Evolutionary conservation across 2,113 vertebrate genomes (phyloP).

Genomic region (Porphyrio hochstetteri): DNA sequence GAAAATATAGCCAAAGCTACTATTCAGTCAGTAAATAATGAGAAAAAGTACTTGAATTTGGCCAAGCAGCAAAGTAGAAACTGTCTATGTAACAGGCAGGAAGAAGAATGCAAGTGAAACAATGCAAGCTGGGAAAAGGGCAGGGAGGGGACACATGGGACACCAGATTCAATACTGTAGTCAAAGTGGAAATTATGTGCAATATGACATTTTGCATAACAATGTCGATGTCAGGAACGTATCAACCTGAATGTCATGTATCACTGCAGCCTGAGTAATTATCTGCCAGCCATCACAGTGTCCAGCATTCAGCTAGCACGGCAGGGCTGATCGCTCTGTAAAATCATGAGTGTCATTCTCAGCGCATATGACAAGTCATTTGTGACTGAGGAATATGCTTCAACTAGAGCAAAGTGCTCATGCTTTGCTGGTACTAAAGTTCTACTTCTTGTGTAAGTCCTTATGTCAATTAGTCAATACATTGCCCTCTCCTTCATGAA

Average conservation of each 20-base stretch:
- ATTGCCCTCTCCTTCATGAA: not conserved
- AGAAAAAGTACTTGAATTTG: not conserved
- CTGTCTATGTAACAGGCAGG: not conserved
- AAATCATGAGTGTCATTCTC: not conserved
- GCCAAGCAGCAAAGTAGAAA: not conserved
- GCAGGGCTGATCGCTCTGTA: not conserved
- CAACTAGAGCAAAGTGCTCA: not conserved
- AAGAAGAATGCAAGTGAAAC: not conserved
- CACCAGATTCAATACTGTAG: not conserved
- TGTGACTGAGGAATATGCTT: not conserved
- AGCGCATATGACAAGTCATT: not conserved
- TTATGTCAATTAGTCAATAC: not conserved
- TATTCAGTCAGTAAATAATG: not conserved
- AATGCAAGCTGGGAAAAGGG: not conserved
- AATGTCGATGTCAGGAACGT: slow-evolving; percentile 24
- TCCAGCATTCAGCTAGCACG: not conserved
- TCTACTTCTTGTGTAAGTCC: not conserved
- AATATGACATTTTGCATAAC: slow-evolving; percentile 27
- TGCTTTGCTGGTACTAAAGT: not conserved
- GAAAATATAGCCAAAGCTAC: not conserved
- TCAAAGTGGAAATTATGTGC: slow-evolving; percentile 1
- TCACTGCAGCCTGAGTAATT: not conserved
- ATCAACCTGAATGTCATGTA: not conserved
- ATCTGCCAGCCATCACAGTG: not conserved
- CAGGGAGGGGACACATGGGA: not conserved